Conservation (phyloP, 1,140 invertebrate genomes). For the Bathynomus jamesi region DNA sequence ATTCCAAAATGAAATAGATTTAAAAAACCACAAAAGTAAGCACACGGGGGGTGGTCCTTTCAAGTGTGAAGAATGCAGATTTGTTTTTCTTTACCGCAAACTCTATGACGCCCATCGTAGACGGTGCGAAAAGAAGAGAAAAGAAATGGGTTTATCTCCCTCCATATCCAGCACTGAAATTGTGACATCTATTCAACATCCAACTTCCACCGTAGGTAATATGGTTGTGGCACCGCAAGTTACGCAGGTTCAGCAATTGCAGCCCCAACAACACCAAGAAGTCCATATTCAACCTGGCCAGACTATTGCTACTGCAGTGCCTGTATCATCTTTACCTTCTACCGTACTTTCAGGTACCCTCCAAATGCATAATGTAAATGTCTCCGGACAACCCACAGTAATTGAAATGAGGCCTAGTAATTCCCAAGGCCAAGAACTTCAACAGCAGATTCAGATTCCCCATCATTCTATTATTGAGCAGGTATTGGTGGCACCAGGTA, state of each 20-base stretch:
- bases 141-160: background rate
- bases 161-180: background rate
- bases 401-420: background rate
- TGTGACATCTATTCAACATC: background rate
- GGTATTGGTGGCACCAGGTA: background rate
- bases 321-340: background rate
- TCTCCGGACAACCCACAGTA: background rate
- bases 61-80: conserved; percentile 30
- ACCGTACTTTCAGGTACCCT: background rate
- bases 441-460: background rate
- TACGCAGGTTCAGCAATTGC: background rate
- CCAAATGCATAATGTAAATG: background rate
- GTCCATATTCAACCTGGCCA: background rate
- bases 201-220: background rate
- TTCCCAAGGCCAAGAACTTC: background rate
- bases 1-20: conserved; percentile 22
- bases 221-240: background rate
- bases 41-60: conserved; percentile 34
- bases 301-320: background rate
- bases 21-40: conserved; percentile 28
- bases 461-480: background rate
- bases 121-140: conserved; percentile 31
- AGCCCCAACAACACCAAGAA: background rate
- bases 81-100: conserved; percentile 33
- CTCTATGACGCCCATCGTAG: conserved; percentile 33